A percentile compares a stretch with the other conserved stretches of the same genome.
phyloP scores from a whole-genome alignment of 2,113 vertebrate genomes.

The Datnioides undecimradiatus region DNA sequence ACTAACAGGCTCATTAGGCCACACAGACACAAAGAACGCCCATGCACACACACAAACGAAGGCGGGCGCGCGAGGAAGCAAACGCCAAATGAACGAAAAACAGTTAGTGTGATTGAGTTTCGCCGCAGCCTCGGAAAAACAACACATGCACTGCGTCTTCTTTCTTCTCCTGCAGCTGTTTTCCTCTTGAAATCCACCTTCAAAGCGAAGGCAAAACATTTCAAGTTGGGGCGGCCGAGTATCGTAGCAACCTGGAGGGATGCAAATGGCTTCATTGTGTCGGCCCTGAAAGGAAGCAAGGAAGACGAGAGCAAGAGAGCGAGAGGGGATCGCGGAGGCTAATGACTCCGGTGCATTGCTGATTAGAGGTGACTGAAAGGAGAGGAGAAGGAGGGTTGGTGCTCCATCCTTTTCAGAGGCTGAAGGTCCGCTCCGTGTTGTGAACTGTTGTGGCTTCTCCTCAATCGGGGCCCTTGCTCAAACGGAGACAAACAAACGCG shows the following conservation, averaged over 20 bases:
- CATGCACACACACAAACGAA: constrained; percentile 43
- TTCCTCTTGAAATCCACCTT: constrained; percentile 64
- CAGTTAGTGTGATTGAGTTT: constrained; percentile 9
- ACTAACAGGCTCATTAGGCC: constrained; percentile 74
- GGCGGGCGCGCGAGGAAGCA: constrained; percentile 4
- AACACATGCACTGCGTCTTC: constrained; percentile 25
- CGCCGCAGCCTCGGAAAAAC: constrained; percentile 7
- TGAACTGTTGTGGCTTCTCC: constrained; percentile 16
- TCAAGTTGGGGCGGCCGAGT: constrained; percentile 62
- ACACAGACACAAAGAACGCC: constrained; percentile 36
- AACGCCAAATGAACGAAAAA: constrained; percentile 45
- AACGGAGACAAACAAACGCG: constrained; percentile 42
- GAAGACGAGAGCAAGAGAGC: constrained; percentile 47
- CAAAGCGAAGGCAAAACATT: constrained; percentile 73
- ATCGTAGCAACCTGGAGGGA: constrained; percentile 80
- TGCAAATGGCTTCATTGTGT: constrained; percentile 78
- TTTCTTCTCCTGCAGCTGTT: constrained; percentile 57
- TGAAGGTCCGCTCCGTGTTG: not conserved
- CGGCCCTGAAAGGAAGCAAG: constrained; percentile 68
- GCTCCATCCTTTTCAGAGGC: constrained; percentile 34
- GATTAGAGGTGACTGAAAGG: constrained; percentile 53
- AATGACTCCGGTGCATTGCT: constrained; percentile 54
- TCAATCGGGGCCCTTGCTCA: constrained; percentile 37
- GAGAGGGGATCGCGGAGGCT: constrained; percentile 48
- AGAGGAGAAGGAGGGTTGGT: constrained; percentile 17